Evolutionary conservation across 2,888 invertebrate genomes (phyloP), one percentile per base, ranked within the genome.

Genomic region (Anthrax anthrax): DNA sequence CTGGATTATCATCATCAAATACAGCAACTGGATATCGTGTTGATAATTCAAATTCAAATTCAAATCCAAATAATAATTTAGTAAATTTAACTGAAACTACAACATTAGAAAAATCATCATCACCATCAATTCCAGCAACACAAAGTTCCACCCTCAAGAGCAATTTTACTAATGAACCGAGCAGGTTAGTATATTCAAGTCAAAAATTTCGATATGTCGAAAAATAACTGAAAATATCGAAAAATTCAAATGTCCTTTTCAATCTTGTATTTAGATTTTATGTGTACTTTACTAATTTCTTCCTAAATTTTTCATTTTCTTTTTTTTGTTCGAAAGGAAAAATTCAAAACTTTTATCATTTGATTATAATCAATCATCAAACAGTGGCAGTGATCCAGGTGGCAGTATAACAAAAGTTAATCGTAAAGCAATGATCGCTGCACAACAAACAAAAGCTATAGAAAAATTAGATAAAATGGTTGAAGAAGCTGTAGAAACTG

Each of bases 1-100:
- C 72, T 60, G 23, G 23, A 23, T 6, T 23, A 23, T 23, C n/a
- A n/a, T n/a, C n/a, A n/a, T 73, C 71, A 63, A 74, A 73, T 65
- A 64, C 74, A 43, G 69, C 73, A 54, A 75, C 75, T 49, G 72
- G 74, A 55, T 76, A 73, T 64, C 73, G 76, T 61, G 72, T 72
- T 52, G 72, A 69, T 47, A 74, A 70, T 18, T 69, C 74, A 18
- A 74, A 74, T 1, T 74, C 75, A 2, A n/a, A n/a, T n/a, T n/a
- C n/a, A n/a, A n/a, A n/a, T n/a, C n/a, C n/a, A n/a, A n/a, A n/a
- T n/a, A n/a, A n/a, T n/a, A n/a, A n/a, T n/a, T n/a, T n/a, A n/a
- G n/a, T n/a, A n/a, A n/a, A n/a, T n/a, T n/a, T n/a, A n/a, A n/a
- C n/a, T 50, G 67, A 68, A 44, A 47, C 66, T 18, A 62, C 62